phyloP scores from a whole-genome alignment of 2,888 invertebrate genomes.

The Esperia sulphurella region DNA sequence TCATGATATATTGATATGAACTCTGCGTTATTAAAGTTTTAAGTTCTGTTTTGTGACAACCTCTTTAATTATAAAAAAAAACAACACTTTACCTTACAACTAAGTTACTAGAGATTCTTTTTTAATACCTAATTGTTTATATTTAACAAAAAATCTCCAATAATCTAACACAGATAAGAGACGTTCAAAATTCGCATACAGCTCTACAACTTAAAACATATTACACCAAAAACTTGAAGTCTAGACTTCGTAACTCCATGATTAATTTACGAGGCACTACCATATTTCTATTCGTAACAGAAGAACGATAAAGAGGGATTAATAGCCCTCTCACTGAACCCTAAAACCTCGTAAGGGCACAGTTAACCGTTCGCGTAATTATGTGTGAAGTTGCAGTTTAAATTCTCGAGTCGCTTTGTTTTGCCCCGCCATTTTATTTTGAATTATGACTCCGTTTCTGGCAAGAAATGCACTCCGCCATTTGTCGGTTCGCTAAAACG shows the following conservation, averaged over 20 bases:
- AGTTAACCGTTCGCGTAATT: constrained; percentile 47
- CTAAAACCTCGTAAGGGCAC: constrained; percentile 26
- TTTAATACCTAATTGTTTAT: no score
- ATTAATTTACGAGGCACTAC: constrained; percentile 1
- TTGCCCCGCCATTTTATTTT: constrained; percentile 37
- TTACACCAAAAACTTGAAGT: neutral
- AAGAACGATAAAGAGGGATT: constrained; percentile 7
- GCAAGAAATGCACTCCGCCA: constrained; percentile 36
- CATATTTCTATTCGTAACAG: constrained; percentile 1
- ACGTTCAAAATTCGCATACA: no score
- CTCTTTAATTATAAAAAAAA: no score
- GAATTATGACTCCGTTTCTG: constrained; percentile 33
- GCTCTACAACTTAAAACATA: neutral
- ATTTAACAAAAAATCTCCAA: no score
- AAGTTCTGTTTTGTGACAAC: no score
- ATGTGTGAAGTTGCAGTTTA: constrained; percentile 55
- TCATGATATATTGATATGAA: no score
- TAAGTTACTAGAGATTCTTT: no score
- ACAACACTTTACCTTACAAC: no score
- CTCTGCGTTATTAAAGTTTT: no score
- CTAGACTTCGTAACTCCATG: neutral
- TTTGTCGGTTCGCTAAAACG: constrained; percentile 34
- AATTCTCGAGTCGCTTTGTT: constrained; percentile 25
- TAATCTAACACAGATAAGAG: no score
- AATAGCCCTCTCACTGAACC: constrained; percentile 5